Evolutionary conservation across 2,113 vertebrate species (phyloP).

Genomic region (Rhinoderma darwinii): DNA sequence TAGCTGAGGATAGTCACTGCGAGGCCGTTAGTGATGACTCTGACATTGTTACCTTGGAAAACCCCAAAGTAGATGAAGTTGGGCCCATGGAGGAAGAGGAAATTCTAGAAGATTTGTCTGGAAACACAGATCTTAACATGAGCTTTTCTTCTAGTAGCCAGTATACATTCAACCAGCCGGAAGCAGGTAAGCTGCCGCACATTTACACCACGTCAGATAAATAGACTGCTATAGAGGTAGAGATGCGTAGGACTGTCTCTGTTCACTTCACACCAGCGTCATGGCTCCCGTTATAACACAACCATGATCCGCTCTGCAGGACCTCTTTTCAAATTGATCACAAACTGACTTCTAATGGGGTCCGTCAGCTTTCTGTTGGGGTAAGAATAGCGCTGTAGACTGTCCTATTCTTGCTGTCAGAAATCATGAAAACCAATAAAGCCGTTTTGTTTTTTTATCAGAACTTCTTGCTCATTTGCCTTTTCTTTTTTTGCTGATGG

Average conservation of each 20-base stretch:
- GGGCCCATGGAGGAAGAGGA: constrained; percentile 72
- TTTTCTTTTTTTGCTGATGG: too few relatives aligned
- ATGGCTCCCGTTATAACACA: neutral
- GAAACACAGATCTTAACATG: constrained; percentile 78
- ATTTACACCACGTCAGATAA: neutral
- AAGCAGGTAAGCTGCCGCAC: constrained; percentile 78
- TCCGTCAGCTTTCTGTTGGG: neutral
- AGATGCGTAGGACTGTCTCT: neutral
- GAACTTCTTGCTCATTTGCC: neutral
- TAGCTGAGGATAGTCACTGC: constrained; percentile 71
- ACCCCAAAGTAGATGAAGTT: constrained; percentile 77
- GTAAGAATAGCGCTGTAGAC: neutral
- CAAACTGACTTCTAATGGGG: neutral
- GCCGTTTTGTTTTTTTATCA: neutral
- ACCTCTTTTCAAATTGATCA: neutral
- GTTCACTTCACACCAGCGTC: too few relatives aligned
- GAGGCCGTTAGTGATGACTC: constrained; percentile 90
- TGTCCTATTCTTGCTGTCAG: neutral
- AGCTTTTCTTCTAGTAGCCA: constrained; percentile 94
- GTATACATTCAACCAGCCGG: constrained; percentile 85
- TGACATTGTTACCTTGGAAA: constrained; percentile 90
- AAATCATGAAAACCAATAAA: neutral
- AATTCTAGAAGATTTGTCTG: constrained; percentile 63
- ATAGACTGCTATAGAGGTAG: neutral
- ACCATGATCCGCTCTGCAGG: too few relatives aligned